A percentile compares a stretch with the other conserved stretches of the same genome.
These are phyloP conservation scores for Hydraecia micacea DNA, from an alignment of 2,888 invertebrate genomes.

Conservation along the genomic window DNA sequence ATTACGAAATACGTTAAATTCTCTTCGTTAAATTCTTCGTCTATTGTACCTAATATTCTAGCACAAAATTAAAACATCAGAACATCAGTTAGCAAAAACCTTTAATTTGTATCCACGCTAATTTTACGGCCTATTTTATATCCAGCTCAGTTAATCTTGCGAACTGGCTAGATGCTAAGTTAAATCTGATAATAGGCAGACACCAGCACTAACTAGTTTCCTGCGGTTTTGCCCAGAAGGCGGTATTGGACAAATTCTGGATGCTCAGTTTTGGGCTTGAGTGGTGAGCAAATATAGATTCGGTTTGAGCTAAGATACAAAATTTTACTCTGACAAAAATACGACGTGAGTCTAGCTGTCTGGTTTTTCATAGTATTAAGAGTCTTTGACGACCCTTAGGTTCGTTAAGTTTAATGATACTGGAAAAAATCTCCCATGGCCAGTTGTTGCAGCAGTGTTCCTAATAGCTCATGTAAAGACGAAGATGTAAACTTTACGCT, in stretches of 20 bases:
- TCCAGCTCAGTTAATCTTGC: constrained; percentile 59
- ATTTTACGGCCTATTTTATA: constrained; percentile 46
- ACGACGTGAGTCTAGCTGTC: neutral
- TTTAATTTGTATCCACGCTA: constrained; percentile 13
- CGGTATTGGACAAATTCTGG: constrained; percentile 30
- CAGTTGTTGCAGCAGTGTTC: neutral
- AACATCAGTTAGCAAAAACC: neutral
- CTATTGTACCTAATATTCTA: neutral
- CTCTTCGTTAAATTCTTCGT: neutral
- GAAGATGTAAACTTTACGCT: neutral
- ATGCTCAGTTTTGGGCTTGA: constrained; percentile 1
- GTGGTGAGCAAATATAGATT: neutral
- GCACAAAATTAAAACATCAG: neutral
- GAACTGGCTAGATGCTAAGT: constrained; percentile 57
- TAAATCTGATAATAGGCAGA: constrained; percentile 69
- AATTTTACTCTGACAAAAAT: neutral
- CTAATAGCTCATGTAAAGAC: neutral
- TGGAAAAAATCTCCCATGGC: neutral
- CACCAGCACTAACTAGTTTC: constrained; percentile 57
- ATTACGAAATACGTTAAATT: neutral
- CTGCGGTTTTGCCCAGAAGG: constrained; percentile 50
- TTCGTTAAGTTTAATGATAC: neutral
- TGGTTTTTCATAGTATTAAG: neutral
- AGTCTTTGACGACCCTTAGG: neutral
- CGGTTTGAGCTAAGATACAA: neutral